Percentiles rank a stretch among this genome's conserved stretches.
Evolutionary conservation across 2,888 invertebrate genomes (phyloP).

Genomic region (Dermolepida albohirtum): DNA sequence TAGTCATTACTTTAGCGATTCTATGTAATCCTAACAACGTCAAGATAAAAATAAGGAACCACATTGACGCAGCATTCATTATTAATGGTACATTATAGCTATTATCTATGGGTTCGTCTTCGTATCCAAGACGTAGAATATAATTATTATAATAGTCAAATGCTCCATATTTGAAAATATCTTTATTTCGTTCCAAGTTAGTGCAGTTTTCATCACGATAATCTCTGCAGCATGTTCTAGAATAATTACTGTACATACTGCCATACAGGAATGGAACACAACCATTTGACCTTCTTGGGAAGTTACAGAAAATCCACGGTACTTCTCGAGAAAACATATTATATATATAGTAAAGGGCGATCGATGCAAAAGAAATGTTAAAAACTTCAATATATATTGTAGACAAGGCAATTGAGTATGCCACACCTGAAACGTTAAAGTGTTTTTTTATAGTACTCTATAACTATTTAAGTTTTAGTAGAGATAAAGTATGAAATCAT

Average conservation of each 20-base stretch:
- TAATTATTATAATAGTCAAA: slow-evolving; percentile 36
- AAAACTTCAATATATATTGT: slow-evolving; percentile 25
- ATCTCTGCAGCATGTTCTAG: slow-evolving; percentile 6
- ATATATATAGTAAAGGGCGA: slow-evolving; percentile 30
- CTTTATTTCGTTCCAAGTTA: background rate
- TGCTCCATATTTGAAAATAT: slow-evolving; percentile 21
- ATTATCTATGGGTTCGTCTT: background rate
- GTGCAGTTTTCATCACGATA: slow-evolving; percentile 16
- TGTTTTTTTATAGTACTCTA: too few species aligned
- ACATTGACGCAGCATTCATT: slow-evolving; percentile 1
- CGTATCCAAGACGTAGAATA: slow-evolving; percentile 28
- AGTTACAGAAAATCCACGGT: slow-evolving; percentile 36
- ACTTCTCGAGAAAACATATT: slow-evolving; percentile 8
- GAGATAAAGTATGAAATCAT: background rate
- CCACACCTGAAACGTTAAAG: slow-evolving; percentile 29
- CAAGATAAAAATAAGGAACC: slow-evolving; percentile 33
- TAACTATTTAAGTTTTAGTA: background rate
- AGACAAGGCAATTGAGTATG: slow-evolving; percentile 31
- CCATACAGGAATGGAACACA: slow-evolving; percentile 3
- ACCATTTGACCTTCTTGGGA: background rate
- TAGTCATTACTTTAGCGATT: slow-evolving; percentile 20
- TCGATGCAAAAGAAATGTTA: slow-evolving; percentile 13
- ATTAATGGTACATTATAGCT: slow-evolving; percentile 2
- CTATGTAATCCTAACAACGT: slow-evolving; percentile 32
- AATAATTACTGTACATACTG: background rate